Evolutionary conservation across 2,888 invertebrate genomes (phyloP).

Genomic region (Limnephilus lunatus): DNA sequence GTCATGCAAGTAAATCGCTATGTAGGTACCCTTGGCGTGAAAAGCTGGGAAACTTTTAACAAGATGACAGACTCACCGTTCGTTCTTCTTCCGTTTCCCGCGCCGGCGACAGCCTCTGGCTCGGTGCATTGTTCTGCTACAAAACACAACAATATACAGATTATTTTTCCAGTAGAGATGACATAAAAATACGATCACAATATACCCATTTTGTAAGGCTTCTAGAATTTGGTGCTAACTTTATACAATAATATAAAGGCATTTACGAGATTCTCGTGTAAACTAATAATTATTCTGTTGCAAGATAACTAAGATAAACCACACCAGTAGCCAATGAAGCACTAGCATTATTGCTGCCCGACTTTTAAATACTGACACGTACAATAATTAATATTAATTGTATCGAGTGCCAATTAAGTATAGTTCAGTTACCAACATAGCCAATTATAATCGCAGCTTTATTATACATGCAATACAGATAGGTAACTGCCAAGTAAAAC

Average conservation of each 20-base stretch:
- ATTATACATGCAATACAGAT: background rate
- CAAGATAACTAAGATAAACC: background rate
- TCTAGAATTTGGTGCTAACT: background rate
- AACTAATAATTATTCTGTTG: background rate
- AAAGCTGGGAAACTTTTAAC: conserved; percentile 47
- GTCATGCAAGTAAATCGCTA: conserved; percentile 56
- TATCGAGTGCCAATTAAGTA: background rate
- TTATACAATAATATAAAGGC: background rate
- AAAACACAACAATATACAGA: conserved; percentile 9
- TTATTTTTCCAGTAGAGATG: background rate
- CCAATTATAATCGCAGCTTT: too few relatives aligned
- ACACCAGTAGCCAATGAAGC: background rate
- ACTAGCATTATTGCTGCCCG: background rate
- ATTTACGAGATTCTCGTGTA: background rate
- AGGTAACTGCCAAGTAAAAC: background rate
- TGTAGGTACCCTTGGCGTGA: conserved; percentile 47
- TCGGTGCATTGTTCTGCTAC: conserved; percentile 64
- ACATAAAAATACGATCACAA: background rate
- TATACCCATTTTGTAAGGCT: background rate
- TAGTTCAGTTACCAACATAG: background rate
- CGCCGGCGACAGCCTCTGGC: conserved; percentile 63
- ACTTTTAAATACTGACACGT: background rate
- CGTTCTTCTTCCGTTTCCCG: conserved; percentile 61
- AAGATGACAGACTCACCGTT: conserved; percentile 63
- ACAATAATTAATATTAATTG: background rate